Evolutionary conservation across 2,797 vertebrate genomes (phyloP).

Genomic region (Sebastes itinus): DNA sequence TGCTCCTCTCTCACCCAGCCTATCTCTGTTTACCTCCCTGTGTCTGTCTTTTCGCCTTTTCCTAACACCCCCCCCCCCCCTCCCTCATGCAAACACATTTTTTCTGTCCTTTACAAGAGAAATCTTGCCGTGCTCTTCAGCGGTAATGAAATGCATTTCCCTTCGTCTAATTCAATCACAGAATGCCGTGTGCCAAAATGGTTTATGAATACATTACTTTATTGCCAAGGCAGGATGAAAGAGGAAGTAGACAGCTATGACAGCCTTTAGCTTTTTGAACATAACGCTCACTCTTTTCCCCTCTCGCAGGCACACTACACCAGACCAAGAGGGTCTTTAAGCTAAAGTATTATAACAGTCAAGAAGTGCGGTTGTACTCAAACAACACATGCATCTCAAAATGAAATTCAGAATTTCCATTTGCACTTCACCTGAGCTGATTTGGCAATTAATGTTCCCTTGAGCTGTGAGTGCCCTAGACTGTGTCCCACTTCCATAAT

Average conservation of each 20-base stretch:
- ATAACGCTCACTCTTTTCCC: background rate
- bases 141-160: slow-evolving; percentile 47
- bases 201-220: slow-evolving; percentile 43
- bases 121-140: slow-evolving; percentile 22
- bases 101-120: slow-evolving; percentile 18
- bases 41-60: slow-evolving; percentile 16
- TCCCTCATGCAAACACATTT: background rate
- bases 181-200: slow-evolving; percentile 6
- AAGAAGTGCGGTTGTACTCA: background rate
- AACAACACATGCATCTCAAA: background rate
- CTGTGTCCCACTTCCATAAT: background rate
- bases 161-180: slow-evolving; percentile 35
- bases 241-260: slow-evolving; percentile 17
- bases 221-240: slow-evolving; percentile 22
- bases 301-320: background rate
- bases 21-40: slow-evolving; percentile 4
- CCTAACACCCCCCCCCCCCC: background rate
- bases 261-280: slow-evolving; percentile 26
- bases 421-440: background rate
- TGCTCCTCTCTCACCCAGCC: background rate
- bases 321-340: background rate
- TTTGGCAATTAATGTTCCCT: background rate
- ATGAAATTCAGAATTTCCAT: background rate
- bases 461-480: background rate
- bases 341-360: background rate